Evolutionary conservation across 2,113 vertebrate genomes (phyloP), one percentile per base, ranked within the genome.

Genomic region (Cyanoramphus novaezelandiae): DNA sequence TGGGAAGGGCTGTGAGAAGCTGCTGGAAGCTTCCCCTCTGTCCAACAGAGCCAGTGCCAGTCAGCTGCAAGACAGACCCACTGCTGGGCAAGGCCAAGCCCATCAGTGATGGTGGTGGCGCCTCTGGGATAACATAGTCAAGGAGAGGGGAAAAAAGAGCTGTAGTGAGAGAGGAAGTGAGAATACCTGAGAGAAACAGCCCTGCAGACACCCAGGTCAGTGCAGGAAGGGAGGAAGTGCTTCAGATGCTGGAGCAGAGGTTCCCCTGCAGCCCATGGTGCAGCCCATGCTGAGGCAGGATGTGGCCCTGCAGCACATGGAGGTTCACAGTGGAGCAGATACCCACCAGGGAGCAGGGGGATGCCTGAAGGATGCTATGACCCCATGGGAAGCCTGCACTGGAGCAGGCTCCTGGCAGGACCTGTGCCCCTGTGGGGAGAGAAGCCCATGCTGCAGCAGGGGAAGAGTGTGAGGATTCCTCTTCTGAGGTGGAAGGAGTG

Each of bases 261-360:
- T 60, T 75, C 17, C 31, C 23, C 41, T 27, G 39, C 31, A 57
- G 52, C 52, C 52, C 10, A 3, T 20, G 31, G 10, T 75, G 17
- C 13, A 57, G 23, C 17, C 23, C 41, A 24, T 23, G 50, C 29
- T 7, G 70, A 18, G 23, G 29, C 72, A 35, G 24, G 60, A 29
- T 43, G 27, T 65, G 31, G 7, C 41, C 33, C 43, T 55, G 14
- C n/a, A 33, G 33, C 47, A 33, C 17, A 0, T 5, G 33, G 17
- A 53, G 7, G 17, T 13, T 15, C 0, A 0, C 1, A 8, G 14
- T 8, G 35, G 19, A 20, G 16, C 59, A 7, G 52, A 82, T 33
- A 68, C 5, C 23, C 24, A 7, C 7, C 39, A 27, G 41, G 49
- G 18, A 74, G 23, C 52, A 72, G 20, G 28, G 43, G 28, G 28